phyloP scores from a whole-genome alignment of 2,797 vertebrate genomes.

The Australoheros facetus region DNA sequence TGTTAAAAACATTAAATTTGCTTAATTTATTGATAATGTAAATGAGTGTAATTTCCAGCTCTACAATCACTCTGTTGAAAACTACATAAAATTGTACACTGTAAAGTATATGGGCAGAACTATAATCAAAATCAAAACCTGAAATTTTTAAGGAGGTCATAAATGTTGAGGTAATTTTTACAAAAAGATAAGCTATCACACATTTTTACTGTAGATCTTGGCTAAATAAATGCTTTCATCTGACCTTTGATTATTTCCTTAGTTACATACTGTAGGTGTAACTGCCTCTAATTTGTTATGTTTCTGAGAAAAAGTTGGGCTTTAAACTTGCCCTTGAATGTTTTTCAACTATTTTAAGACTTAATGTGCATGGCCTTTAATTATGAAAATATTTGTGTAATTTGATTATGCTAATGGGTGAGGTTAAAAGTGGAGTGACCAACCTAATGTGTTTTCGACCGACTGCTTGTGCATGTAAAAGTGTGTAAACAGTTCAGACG shows the following conservation, averaged over 20 bases:
- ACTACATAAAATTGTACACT: neutral
- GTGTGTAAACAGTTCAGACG: conserved; percentile 30
- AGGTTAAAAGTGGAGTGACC: conserved; percentile 19
- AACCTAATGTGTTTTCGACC: conserved; percentile 4
- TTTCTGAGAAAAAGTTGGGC: neutral
- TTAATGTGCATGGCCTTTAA: neutral
- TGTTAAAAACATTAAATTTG: neutral
- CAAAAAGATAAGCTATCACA: neutral
- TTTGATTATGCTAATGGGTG: neutral
- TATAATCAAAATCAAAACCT: neutral
- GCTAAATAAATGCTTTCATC: neutral
- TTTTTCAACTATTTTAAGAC: neutral
- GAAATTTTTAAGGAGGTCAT: neutral
- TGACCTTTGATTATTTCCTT: neutral
- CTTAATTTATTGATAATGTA: neutral
- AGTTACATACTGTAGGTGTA: neutral
- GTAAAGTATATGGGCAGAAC: neutral
- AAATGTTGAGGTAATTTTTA: neutral
- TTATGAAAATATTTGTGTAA: conserved; percentile 7
- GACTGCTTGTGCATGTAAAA: conserved; percentile 20
- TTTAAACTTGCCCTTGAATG: neutral
- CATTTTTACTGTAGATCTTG: neutral
- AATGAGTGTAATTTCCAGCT: neutral
- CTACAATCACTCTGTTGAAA: neutral
- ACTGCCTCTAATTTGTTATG: neutral